Evolutionary conservation across 2,888 invertebrate genomes (phyloP).

Genomic region (Sarcophaga rosellei): DNA sequence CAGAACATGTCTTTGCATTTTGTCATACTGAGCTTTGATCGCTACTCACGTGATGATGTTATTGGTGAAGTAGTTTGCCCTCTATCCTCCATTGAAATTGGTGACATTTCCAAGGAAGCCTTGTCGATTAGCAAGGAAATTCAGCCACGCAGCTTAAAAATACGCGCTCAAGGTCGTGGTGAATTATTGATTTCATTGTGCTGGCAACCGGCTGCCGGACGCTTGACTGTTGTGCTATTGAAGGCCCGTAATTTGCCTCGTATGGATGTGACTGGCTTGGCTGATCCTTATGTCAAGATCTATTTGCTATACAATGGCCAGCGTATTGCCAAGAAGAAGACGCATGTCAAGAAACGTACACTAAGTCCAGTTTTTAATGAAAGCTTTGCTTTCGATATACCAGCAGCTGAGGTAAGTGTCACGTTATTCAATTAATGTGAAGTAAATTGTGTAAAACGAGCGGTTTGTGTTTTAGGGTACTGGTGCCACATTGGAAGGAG

Average conservation of each 20-base stretch:
- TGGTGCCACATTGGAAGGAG: constrained; percentile 80
- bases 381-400: constrained; percentile 98
- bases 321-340: constrained; percentile 99
- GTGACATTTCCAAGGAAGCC: constrained; percentile 89
- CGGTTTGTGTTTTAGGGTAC: constrained; percentile 74
- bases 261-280: constrained; percentile 98
- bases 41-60: constrained; percentile 98
- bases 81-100: constrained; percentile 85
- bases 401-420: constrained; percentile 84
- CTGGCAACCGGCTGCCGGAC: constrained; percentile 98
- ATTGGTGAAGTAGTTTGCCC: constrained; percentile 98
- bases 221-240: constrained; percentile 96
- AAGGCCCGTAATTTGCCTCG: constrained; percentile 98
- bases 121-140: constrained; percentile 93
- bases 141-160: constrained; percentile 95
- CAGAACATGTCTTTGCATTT: constrained; percentile 95
- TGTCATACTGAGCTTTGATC: constrained; percentile 96
- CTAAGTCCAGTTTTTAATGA: constrained; percentile 99
- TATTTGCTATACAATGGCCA: constrained; percentile 98
- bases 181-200: constrained; percentile 97
- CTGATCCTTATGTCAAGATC: constrained; percentile 98
- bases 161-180: constrained; percentile 95
- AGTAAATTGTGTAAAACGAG: background rate
- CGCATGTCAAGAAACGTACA: constrained; percentile 98
- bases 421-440: background rate